These are phyloP conservation scores for Plemyria rubiginata DNA, from an alignment of 2,888 invertebrate genomes.

Conservation along the genomic window DNA sequence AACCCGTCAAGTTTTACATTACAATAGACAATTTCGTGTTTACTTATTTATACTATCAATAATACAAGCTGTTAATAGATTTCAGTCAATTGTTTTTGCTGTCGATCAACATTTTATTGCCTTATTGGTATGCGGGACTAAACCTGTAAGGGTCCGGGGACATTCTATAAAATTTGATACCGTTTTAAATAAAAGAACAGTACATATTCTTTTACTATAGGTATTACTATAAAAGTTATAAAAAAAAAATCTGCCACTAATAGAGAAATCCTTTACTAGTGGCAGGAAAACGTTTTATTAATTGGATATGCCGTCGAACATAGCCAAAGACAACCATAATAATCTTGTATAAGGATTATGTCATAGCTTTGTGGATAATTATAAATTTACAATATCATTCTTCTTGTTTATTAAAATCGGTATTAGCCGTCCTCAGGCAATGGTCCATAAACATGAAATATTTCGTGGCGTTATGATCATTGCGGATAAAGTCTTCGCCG, in stretches of 20 bases:
- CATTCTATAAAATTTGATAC: slow-evolving; percentile 73
- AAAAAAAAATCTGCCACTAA: no score
- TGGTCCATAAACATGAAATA: slow-evolving; percentile 58
- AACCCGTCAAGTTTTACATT: slow-evolving; percentile 32
- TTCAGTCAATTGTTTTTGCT: slow-evolving; percentile 73
- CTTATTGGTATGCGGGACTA: slow-evolving; percentile 77
- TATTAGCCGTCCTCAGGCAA: slow-evolving; percentile 30
- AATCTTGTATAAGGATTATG: no score
- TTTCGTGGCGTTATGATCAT: slow-evolving; percentile 50
- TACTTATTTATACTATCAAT: slow-evolving; percentile 54
- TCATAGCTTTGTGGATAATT: no score
- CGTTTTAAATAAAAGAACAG: slow-evolving; percentile 58
- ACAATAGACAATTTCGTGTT: slow-evolving; percentile 28
- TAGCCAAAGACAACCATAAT: no score
- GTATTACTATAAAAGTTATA: slow-evolving; percentile 18
- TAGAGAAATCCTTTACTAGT: no score
- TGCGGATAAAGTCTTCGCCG: slow-evolving; percentile 42
- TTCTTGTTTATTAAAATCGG: slow-evolving; percentile 11
- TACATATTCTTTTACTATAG: slow-evolving; percentile 29
- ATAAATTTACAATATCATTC: neutral
- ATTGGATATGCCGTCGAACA: neutral
- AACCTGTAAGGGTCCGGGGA: slow-evolving; percentile 69
- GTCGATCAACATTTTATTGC: slow-evolving; percentile 77
- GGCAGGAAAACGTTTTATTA: neutral
- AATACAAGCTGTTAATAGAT: slow-evolving; percentile 66